Conservation (phyloP, 2,113 vertebrate genomes). For the Suricata suricatta region DNA sequence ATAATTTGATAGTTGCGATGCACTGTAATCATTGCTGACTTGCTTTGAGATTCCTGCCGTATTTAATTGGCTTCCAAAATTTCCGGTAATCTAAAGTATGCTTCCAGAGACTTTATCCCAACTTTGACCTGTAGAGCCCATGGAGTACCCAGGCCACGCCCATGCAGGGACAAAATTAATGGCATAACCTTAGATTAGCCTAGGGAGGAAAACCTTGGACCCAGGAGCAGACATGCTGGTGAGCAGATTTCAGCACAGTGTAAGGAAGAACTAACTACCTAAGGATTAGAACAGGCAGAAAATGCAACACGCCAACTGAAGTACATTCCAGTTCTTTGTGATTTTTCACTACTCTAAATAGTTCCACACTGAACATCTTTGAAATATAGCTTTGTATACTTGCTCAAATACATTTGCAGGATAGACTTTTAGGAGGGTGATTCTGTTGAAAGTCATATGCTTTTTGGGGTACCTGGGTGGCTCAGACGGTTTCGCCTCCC, state of each 20-base stretch:
- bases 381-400: neutral
- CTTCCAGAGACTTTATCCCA: neutral
- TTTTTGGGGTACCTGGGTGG: neutral
- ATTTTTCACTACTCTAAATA: neutral
- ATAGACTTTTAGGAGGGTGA: neutral
- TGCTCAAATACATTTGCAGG: neutral
- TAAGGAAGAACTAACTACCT: neutral
- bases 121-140: neutral
- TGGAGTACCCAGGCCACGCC: neutral
- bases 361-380: neutral
- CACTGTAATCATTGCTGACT: neutral
- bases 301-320: neutral
- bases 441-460: neutral
- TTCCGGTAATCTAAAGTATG: neutral
- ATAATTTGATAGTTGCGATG: neutral
- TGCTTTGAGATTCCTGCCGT: neutral
- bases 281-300: slow-evolving; percentile 8
- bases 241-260: neutral
- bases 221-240: neutral
- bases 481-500: too few relatives aligned
- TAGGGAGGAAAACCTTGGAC: neutral
- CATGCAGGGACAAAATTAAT: slow-evolving; percentile 17
- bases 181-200: neutral
- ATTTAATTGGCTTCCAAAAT: neutral
- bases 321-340: neutral